Percentiles rank a stretch among this genome's conserved stretches.
Evolutionary conservation across 2,888 invertebrate species (phyloP).

Genomic region (Colostygia pectinataria): DNA sequence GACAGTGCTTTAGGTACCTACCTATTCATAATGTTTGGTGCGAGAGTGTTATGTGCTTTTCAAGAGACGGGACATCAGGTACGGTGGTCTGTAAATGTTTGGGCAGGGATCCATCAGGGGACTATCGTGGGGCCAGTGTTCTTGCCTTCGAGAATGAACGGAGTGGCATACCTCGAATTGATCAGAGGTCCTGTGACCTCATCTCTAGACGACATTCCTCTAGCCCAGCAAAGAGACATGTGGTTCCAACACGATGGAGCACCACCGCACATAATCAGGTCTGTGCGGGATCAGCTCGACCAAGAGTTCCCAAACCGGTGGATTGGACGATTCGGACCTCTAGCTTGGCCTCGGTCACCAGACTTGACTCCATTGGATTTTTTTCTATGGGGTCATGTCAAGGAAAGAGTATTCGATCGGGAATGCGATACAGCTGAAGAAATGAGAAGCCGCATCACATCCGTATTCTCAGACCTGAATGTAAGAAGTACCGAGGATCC

Average conservation of each 20-base stretch:
- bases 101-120: too few relatives aligned
- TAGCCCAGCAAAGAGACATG: background rate
- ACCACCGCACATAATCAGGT: conserved; percentile 2
- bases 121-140: background rate
- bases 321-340: conserved; percentile 9
- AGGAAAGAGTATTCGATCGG: conserved; percentile 3
- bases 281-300: conserved; percentile 1
- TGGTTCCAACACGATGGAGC: conserved; percentile 6
- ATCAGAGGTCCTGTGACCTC: too few relatives aligned
- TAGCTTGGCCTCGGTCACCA: conserved; percentile 2
- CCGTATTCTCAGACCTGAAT: background rate
- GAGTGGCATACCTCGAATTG: background rate
- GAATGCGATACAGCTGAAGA: conserved; percentile 6
- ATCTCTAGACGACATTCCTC: too few relatives aligned
- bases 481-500: conserved; percentile 1
- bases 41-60: too few relatives aligned
- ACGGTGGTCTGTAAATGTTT: too few relatives aligned
- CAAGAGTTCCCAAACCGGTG: background rate
- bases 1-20: too few relatives aligned
- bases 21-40: too few relatives aligned
- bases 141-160: background rate
- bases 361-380: conserved; percentile 7
- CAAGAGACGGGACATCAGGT: too few relatives aligned
- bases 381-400: conserved; percentile 12
- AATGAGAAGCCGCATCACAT: conserved; percentile 1